Evolutionary conservation across 2,113 vertebrate genomes (phyloP).

Genomic region (human): GRCh38 chr1:230788001-230788500

Average conservation of each 20-base stretch:
- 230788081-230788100: too few relatives aligned
- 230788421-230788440: background rate
- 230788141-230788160: too few relatives aligned
- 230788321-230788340: background rate
- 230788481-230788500: background rate
- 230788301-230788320: accelerated
- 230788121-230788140: too few relatives aligned
- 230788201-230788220: background rate
- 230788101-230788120: too few relatives aligned
- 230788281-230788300: too few relatives aligned
- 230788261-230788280: accelerated
- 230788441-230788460: background rate
- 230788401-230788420: background rate
- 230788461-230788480: background rate
- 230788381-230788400: too few relatives aligned
- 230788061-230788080: too few relatives aligned
- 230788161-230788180: too few relatives aligned
- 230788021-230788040: too few relatives aligned
- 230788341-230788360: background rate
- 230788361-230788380: background rate
- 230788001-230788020: too few relatives aligned
- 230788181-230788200: background rate
- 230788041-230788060: too few relatives aligned
- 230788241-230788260: background rate
- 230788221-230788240: background rate